Conservation (phyloP, 2,888 invertebrate genomes). For the Himalopsyche japonica region DNA sequence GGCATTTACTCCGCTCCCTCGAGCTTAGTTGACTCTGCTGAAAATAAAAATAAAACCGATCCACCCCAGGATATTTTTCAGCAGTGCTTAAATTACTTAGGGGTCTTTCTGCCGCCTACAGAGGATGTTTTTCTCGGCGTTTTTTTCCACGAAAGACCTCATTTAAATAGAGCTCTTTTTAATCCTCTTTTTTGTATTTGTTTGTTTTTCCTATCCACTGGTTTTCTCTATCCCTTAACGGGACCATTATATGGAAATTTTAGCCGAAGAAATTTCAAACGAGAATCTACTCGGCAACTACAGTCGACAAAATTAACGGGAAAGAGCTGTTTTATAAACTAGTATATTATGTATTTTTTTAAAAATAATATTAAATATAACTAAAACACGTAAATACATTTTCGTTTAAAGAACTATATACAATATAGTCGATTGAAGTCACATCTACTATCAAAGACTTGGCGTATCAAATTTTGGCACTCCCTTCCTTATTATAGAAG, state of each 20-base stretch:
- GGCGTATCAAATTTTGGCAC: not conserved
- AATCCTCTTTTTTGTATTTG: constrained; percentile 3
- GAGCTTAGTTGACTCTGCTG: not conserved
- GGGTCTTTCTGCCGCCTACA: not conserved
- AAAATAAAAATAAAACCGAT: constrained; percentile 15
- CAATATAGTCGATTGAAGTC: too few relatives aligned
- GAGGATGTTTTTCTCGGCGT: constrained; percentile 19
- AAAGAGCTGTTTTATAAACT: too few relatives aligned
- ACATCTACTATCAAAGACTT: not conserved
- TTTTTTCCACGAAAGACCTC: constrained; percentile 8
- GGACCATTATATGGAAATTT: constrained; percentile 20
- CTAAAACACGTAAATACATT: too few relatives aligned
- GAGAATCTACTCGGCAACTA: not conserved
- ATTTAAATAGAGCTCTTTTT: constrained; percentile 15
- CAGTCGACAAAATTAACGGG: too few relatives aligned
- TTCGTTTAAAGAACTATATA: too few relatives aligned
- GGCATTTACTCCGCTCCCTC: not conserved
- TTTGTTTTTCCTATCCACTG: constrained; percentile 9
- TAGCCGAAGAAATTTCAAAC: not conserved
- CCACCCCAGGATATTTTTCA: constrained; percentile 11
- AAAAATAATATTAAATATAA: too few relatives aligned
- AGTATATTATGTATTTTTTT: too few relatives aligned
- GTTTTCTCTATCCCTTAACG: constrained; percentile 34
- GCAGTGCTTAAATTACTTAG: constrained; percentile 23
- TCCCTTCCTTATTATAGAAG: not conserved